phyloP scores from a whole-genome alignment of 2,888 invertebrate species.

The Osmoderma eremita region DNA sequence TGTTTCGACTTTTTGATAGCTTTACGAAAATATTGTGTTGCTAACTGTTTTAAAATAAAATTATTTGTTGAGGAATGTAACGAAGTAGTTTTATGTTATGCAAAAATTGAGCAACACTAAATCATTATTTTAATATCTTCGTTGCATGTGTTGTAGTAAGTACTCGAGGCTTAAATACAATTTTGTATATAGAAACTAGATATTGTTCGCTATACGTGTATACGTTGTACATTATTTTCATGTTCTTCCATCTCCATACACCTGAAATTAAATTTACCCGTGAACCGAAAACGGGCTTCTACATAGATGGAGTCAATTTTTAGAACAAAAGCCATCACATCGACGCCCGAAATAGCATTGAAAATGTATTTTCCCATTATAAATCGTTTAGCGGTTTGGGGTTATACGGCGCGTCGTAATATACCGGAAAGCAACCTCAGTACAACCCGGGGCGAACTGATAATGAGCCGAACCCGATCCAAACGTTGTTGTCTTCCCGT shows the following conservation, averaged over 20 bases:
- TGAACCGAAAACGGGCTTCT: constrained; percentile 5
- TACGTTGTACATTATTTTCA: no score
- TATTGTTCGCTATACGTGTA: no score
- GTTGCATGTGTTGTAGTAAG: no score
- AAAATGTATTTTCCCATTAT: constrained; percentile 61
- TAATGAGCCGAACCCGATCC: constrained; percentile 50
- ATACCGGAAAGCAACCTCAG: constrained; percentile 55
- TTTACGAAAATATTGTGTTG: no score
- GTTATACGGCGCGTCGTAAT: constrained; percentile 56
- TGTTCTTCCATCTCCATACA: neutral
- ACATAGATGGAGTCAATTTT: constrained; percentile 25
- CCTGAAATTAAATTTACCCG: constrained; percentile 12
- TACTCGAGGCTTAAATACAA: no score
- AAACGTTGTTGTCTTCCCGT: constrained; percentile 45
- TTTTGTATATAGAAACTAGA: no score
- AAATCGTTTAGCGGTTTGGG: constrained; percentile 61
- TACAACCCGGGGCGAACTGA: constrained; percentile 50
- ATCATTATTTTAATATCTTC: no score
- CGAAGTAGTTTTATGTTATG: no score
- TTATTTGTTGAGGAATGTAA: no score
- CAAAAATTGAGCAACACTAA: no score
- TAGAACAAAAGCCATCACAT: constrained; percentile 47
- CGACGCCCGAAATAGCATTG: constrained; percentile 45
- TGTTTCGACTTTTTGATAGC: no score
- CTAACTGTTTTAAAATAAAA: no score